Percentiles rank a stretch among this genome's conserved stretches.
Evolutionary conservation across 2,888 invertebrate species (phyloP).

Genomic region (Scrobipalpa costella): DNA sequence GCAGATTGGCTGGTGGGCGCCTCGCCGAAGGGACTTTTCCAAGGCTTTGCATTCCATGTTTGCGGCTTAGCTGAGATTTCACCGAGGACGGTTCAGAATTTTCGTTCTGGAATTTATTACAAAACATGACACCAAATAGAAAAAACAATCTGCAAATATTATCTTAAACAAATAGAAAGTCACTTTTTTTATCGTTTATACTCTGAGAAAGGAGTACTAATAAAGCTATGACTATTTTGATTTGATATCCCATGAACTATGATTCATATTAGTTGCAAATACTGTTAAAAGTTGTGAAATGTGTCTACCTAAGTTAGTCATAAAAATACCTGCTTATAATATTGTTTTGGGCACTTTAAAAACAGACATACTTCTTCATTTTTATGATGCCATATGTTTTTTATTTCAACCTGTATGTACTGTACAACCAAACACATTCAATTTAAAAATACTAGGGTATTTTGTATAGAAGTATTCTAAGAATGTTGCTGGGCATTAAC

Average conservation of each 20-base stretch:
- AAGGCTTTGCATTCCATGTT: slow-evolving; percentile 99
- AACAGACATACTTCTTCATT: no score
- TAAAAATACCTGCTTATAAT: no score
- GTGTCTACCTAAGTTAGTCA: no score
- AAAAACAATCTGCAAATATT: slow-evolving; percentile 22
- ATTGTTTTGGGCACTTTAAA: no score
- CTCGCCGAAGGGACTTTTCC: slow-evolving; percentile 99
- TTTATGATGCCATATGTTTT: no score
- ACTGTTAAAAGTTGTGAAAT: no score
- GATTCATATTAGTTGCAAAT: no score
- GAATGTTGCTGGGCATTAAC: slow-evolving; percentile 20
- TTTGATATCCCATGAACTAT: no score
- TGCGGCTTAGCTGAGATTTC: slow-evolving; percentile 94
- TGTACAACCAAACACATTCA: not conserved
- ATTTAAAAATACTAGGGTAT: not conserved
- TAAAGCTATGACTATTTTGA: not conserved
- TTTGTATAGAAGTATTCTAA: not conserved
- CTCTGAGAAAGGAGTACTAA: no score
- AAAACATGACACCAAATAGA: not conserved
- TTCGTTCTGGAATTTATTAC: slow-evolving; percentile 84
- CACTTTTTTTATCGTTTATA: not conserved
- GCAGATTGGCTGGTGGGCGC: slow-evolving; percentile 99
- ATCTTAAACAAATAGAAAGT: not conserved
- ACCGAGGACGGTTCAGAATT: slow-evolving; percentile 93
- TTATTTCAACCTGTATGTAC: no score